Percentiles rank a stretch among this genome's conserved stretches.
Conservation (phyloP, 2,888 invertebrate species). For the Pheosia gnoma region DNA sequence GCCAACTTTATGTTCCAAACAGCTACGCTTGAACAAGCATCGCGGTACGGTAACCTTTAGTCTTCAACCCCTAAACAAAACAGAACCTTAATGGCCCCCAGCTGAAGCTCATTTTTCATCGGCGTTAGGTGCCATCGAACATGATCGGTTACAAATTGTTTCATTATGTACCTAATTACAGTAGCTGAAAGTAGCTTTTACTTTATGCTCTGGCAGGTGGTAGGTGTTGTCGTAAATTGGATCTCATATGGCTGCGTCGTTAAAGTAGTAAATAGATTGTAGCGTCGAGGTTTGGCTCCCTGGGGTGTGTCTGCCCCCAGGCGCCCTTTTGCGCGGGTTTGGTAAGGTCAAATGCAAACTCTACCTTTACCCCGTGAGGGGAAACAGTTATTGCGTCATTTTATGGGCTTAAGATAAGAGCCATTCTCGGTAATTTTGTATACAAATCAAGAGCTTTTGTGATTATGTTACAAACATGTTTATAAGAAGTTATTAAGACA, state of each 20-base stretch:
- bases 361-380: constrained; percentile 53
- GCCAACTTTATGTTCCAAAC: constrained; percentile 49
- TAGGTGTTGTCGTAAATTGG: constrained; percentile 47
- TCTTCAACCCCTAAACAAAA: constrained; percentile 29
- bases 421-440: constrained; percentile 42
- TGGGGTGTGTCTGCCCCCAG: constrained; percentile 31
- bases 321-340: constrained; percentile 35
- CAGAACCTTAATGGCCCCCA: constrained; percentile 34
- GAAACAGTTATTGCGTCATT: constrained; percentile 54
- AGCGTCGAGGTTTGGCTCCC: constrained; percentile 22
- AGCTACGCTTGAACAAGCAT: constrained; percentile 34
- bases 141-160: constrained; percentile 67
- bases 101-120: constrained; percentile 48
- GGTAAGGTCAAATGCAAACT: constrained; percentile 65
- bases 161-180: constrained; percentile 68
- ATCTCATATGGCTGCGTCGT: constrained; percentile 45
- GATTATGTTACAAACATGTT: constrained; percentile 44
- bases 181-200: constrained; percentile 62
- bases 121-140: constrained; percentile 36
- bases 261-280: constrained; percentile 45
- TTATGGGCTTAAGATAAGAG: constrained; percentile 61
- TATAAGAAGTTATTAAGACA: constrained; percentile 30
- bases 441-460: constrained; percentile 34
- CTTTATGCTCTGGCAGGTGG: constrained; percentile 30
- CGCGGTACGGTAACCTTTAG: constrained; percentile 31